Percentiles rank a stretch among this genome's conserved stretches.
phyloP scores from a whole-genome alignment of 2,113 vertebrate species.

The Oostethus manadensis region DNA sequence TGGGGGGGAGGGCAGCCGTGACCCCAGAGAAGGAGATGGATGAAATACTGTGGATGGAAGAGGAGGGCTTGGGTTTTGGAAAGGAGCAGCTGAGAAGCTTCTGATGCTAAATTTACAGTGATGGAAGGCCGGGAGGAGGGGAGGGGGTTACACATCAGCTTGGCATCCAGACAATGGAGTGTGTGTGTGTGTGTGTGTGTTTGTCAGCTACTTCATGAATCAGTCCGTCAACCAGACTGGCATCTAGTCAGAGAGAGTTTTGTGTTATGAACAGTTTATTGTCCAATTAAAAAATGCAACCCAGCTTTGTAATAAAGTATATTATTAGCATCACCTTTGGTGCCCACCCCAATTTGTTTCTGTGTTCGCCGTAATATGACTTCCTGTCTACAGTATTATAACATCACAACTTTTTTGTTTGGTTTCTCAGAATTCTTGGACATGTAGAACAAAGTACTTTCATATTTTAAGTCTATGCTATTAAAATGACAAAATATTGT shows the following conservation, averaged over 20 bases:
- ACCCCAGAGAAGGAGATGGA: slow-evolving; percentile 74
- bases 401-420: no score
- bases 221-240: slow-evolving; percentile 19
- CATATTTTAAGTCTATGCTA: no score
- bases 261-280: no score
- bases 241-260: neutral
- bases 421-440: no score
- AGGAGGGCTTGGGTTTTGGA: slow-evolving; percentile 71
- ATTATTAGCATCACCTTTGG: no score
- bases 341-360: no score
- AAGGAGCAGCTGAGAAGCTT: slow-evolving; percentile 71
- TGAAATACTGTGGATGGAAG: slow-evolving; percentile 67
- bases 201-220: slow-evolving; percentile 22
- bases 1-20: slow-evolving; percentile 10
- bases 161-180: slow-evolving; percentile 66
- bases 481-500: no score
- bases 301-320: no score
- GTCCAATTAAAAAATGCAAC: no score
- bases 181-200: slow-evolving; percentile 17
- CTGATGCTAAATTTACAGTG: slow-evolving; percentile 83
- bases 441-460: no score
- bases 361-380: no score
- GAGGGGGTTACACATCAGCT: slow-evolving; percentile 50
- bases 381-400: no score
- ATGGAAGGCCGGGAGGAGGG: slow-evolving; percentile 46